Base-by-base conservation (phyloP, 2,113 vertebrate species). In the Hemicordylus capensis region DNA sequence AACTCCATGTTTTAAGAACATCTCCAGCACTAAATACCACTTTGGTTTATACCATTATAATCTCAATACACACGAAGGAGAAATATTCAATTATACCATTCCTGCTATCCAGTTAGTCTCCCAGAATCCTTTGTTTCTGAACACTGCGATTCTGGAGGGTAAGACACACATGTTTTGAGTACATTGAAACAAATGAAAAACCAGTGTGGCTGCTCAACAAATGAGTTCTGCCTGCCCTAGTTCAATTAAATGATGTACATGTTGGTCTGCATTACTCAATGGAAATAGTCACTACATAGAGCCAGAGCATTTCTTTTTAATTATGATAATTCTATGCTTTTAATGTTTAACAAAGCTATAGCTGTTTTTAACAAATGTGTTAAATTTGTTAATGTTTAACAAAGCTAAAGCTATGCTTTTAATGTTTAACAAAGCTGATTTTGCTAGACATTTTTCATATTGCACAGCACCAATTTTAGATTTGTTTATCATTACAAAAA, bases 111-210 rank as follows among this genome's bases (percentile, higher is more conserved):
- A 76, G 73, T 67, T 86, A 85, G 44, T 15, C 37, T 82, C 82
- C 82, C 1, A 0, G 28, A 83, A 56, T 24, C 79, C 69, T 19
- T n/a, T 87, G 81, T 59, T 3, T 0, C 48, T 4, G 59, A 54
- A 15, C 51, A 54, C 51, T 54, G 12, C 3, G 6, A 54, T 54
- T 54, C 51, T 54, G 51, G 28, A 46, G 86, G 19, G 56, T 66
- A 10, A 4, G 46, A 31, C 6, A 44, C 58, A 89, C 39, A 26
- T 76, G 89, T 82, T 80, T 63, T 76, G 82, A 90, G 58, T 91
- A 85, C 58, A 44, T 4, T 44, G 87, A 44, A 90, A 82, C 42
- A 10, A 44, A 90, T n/a, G 15, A 77, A 91, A 48, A 88, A 12
- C 12, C 26, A 74, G 9, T 1, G 1, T 3, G 22, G 64, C 87